Evolutionary conservation across 2,888 invertebrate genomes (phyloP), one percentile per base, ranked within the genome.

Genomic region (Macrophya annulata): DNA sequence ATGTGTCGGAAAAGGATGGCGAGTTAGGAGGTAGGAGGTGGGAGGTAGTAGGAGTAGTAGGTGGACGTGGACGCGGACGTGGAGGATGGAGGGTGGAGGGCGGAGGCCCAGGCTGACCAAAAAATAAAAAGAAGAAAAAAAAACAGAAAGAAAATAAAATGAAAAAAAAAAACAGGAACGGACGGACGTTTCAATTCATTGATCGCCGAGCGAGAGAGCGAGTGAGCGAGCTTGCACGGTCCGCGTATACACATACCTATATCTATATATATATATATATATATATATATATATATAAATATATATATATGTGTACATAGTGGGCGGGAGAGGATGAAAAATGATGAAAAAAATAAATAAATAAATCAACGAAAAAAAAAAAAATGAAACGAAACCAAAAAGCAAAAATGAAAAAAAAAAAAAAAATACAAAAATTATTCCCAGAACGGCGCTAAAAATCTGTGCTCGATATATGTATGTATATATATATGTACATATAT

Each of bases 171-270:
- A 81, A 62, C 4, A 43, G 62, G 21, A n/a, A 62, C 37, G 68
- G 91, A 92, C 88, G 91, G 91, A 91, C 91, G 93, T 92, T 93
- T 92, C 93, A 93, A 93, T 93, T 93, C 93, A 93, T 93, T 93
- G 93, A 93, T 93, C 93, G 93, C 90, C 90, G 90, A 88, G 90
- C 91, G 90, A 92, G 92, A 91, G 92, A 90, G 92, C 90, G 90
- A 88, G 90, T 91, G 90, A 92, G 92, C 92, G 92, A 90, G 92
- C 91, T 90, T 89, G 90, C 31, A 31, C 91, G 90, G 37, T 72
- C 43, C 72, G 79, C 55, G 17, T 31, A 31, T 31, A 31, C 31
- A 3, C 31, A 31, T 31, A 31, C 31, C 31, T 31, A 31, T 31
- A 31, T 3, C 31, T 31, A 31, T 31, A 31, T 31, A 3, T 31